Percentiles rank a stretch among this genome's conserved stretches.
phyloP scores from a whole-genome alignment of 2,797 vertebrate genomes.

The Meriones psammophilus region DNA sequence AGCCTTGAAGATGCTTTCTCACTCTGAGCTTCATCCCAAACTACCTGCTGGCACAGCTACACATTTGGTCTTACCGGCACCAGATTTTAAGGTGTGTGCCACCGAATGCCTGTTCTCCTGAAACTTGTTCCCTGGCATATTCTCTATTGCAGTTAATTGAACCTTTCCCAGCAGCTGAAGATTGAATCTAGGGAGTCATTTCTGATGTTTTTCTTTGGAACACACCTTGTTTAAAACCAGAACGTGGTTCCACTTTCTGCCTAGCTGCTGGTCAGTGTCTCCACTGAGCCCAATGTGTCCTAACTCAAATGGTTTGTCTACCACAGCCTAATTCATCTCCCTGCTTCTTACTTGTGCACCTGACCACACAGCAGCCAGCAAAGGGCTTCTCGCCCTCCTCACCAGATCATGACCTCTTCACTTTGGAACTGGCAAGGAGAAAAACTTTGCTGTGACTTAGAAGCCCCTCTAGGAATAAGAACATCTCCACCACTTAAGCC shows the following conservation, averaged over 20 bases:
- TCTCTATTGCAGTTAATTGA: neutral
- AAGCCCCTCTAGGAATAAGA: neutral
- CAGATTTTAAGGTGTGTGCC: neutral
- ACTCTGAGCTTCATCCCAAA: neutral
- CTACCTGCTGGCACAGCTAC: neutral
- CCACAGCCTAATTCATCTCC: neutral
- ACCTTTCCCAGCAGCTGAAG: neutral
- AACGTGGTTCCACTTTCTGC: neutral
- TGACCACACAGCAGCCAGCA: neutral
- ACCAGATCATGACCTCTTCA: neutral
- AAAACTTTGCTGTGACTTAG: neutral
- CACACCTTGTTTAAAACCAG: neutral
- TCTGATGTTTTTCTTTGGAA: slow-evolving; percentile 1
- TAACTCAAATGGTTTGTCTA: neutral
- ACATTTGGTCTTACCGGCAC: neutral
- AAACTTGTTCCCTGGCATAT: neutral
- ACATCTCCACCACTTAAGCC: neutral
- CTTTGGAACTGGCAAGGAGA: neutral
- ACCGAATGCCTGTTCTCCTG: neutral
- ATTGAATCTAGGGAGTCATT: neutral
- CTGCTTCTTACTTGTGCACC: neutral
- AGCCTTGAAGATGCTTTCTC: neutral
- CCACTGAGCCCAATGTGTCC: neutral
- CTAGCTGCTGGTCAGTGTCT: neutral
- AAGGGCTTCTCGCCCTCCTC: neutral